A percentile compares a stretch with the other conserved stretches of the same genome.
These are phyloP conservation scores for Lagodon rhomboides DNA, from an alignment of 2,797 vertebrate species.

Conservation along the genomic window DNA sequence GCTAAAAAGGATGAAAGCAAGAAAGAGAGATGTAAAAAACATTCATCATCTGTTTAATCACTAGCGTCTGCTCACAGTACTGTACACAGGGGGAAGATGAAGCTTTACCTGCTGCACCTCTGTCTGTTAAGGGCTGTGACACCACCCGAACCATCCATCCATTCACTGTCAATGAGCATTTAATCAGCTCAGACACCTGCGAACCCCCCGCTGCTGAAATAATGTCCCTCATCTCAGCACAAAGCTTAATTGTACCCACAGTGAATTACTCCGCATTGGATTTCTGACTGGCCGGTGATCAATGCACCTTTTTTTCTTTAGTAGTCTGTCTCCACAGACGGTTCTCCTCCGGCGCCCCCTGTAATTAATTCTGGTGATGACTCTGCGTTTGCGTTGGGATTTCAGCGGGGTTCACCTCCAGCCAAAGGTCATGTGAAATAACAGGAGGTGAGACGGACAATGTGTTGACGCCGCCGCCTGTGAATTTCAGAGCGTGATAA, in stretches of 20 bases:
- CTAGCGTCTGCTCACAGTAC: slow-evolving; percentile 32
- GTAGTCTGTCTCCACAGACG: background rate
- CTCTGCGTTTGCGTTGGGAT: slow-evolving; percentile 29
- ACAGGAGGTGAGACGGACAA: slow-evolving; percentile 9
- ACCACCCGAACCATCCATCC: slow-evolving; percentile 34
- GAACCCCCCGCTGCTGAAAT: slow-evolving; percentile 31
- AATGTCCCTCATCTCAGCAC: slow-evolving; percentile 46
- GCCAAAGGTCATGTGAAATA: slow-evolving; percentile 45
- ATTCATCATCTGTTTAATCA: slow-evolving; percentile 37
- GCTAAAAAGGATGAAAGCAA: slow-evolving; percentile 23
- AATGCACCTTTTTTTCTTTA: slow-evolving; percentile 34
- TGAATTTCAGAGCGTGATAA: background rate
- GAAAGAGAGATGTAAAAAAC: slow-evolving; percentile 3
- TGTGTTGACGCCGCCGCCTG: slow-evolving; percentile 7
- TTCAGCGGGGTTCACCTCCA: slow-evolving; percentile 42
- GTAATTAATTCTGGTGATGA: slow-evolving; percentile 49
- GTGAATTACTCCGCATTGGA: slow-evolving; percentile 36
- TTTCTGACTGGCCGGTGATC: slow-evolving; percentile 49
- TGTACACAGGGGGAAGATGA: slow-evolving; percentile 14
- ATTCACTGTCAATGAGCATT: slow-evolving; percentile 36
- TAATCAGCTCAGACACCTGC: slow-evolving; percentile 56
- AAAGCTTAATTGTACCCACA: slow-evolving; percentile 42
- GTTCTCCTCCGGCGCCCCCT: background rate
- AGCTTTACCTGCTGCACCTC: slow-evolving; percentile 16
- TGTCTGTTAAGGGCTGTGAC: slow-evolving; percentile 25